A percentile compares a stretch with the other conserved stretches of the same genome.
These are phyloP conservation scores for Polietes domitor DNA, from an alignment of 2,888 invertebrate genomes.

Conservation along the genomic window DNA sequence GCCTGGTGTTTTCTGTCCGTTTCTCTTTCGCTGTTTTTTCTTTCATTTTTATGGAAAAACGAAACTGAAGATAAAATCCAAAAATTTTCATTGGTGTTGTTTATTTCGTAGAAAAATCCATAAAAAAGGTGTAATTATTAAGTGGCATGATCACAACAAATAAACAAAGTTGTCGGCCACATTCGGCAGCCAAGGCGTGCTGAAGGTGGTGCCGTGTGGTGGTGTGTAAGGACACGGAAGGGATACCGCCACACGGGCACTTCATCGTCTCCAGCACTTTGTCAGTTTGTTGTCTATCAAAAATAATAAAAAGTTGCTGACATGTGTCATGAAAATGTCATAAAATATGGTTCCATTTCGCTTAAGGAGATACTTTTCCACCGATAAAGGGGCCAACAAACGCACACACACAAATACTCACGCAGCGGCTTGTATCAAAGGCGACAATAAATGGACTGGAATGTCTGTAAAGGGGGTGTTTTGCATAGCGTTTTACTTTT, in stretches of 20 bases:
- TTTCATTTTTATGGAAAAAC: background rate
- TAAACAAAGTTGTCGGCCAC: conserved; percentile 28
- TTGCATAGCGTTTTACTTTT: background rate
- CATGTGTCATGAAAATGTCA: conserved; percentile 66
- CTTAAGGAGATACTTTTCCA: conserved; percentile 33
- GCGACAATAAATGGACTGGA: conserved; percentile 21
- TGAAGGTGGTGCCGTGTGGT: conserved; percentile 20
- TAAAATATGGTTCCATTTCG: conserved; percentile 57
- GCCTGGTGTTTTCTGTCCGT: conserved; percentile 25
- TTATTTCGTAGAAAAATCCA: conserved; percentile 60
- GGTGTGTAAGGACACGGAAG: background rate
- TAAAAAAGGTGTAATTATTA: conserved; percentile 57
- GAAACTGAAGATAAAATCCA: background rate
- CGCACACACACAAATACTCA: no score
- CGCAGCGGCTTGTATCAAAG: conserved; percentile 4
- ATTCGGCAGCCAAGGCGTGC: conserved; percentile 13
- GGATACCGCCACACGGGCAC: background rate
- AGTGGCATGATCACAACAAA: conserved; percentile 61
- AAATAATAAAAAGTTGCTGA: conserved; percentile 59
- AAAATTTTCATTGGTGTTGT: conserved; percentile 27
- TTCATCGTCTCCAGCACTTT: conserved; percentile 40
- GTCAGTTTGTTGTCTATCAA: conserved; percentile 53
- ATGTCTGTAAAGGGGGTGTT: conserved; percentile 8
- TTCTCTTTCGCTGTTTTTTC: background rate
- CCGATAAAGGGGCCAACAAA: background rate